These are phyloP conservation scores for Heterohyrax brucei DNA, from an alignment of 2,797 vertebrate species.

Conservation along the genomic window DNA sequence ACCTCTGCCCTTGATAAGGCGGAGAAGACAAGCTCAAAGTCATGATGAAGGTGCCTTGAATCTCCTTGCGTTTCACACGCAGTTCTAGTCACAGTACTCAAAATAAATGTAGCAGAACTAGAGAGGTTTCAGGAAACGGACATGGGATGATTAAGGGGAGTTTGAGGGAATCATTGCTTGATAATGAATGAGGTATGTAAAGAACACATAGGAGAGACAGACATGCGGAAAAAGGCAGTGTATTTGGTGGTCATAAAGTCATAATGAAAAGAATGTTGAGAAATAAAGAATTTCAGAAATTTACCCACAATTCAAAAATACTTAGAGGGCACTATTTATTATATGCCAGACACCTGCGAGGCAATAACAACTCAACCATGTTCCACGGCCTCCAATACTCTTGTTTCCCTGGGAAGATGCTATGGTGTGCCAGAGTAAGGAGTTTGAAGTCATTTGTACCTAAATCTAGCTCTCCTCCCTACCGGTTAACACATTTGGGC, in stretches of 20 bases:
- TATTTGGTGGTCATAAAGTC: not conserved
- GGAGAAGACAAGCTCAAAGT: not conserved
- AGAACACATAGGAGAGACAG: not conserved
- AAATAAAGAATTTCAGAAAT: not conserved
- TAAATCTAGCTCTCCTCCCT: not conserved
- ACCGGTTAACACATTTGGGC: not conserved
- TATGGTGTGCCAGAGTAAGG: not conserved
- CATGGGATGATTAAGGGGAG: not conserved
- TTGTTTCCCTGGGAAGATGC: not conserved
- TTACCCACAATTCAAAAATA: not conserved
- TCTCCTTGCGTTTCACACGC: not conserved
- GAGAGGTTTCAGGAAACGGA: not conserved
- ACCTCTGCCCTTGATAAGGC: not conserved
- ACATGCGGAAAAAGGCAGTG: not conserved
- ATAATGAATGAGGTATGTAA: not conserved
- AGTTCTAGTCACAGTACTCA: not conserved
- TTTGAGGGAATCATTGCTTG: not conserved
- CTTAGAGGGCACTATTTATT: not conserved
- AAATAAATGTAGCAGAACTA: not conserved
- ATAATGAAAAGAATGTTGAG: not conserved
- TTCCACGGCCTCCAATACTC: not conserved
- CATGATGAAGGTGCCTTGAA: not conserved
- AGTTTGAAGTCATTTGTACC: not conserved
- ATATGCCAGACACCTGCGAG: not conserved
- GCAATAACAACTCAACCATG: not conserved